A percentile compares a stretch with the other conserved stretches of the same genome.
These are phyloP conservation scores for Iguana delicatissima DNA, from an alignment of 2,797 vertebrate genomes.

Conservation along the genomic window DNA sequence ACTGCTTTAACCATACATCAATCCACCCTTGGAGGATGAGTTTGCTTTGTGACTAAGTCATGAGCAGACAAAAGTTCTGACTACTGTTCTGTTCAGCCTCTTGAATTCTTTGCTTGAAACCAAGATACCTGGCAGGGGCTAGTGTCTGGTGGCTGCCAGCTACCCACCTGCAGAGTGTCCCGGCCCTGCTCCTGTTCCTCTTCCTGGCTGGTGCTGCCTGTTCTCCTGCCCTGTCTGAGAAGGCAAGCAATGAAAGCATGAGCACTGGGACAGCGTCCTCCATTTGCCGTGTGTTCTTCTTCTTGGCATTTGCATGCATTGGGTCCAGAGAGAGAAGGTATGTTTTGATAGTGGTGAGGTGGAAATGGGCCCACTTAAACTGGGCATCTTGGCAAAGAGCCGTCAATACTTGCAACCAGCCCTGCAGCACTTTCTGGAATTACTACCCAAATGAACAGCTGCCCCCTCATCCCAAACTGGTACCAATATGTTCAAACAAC, in stretches of 20 bases:
- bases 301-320: neutral
- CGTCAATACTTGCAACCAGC: neutral
- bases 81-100: neutral
- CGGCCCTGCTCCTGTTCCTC: neutral
- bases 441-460: neutral
- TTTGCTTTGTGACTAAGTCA: neutral
- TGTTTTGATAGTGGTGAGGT: neutral
- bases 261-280: neutral
- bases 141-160: neutral
- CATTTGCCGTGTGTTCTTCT: neutral
- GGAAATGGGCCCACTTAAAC: neutral
- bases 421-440: neutral
- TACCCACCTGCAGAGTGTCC: neutral
- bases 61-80: neutral
- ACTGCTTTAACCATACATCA: neutral
- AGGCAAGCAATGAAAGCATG: neutral
- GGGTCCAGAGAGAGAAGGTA: neutral
- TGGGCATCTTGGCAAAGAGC: neutral
- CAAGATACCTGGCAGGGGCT: neutral
- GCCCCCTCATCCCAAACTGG: neutral
- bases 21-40: neutral
- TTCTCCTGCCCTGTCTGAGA: neutral
- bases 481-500: neutral
- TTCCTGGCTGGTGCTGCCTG: too few relatives aligned
- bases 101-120: neutral